Base-by-base conservation (phyloP, 2,888 invertebrate species). In the Athalia circularis region DNA sequence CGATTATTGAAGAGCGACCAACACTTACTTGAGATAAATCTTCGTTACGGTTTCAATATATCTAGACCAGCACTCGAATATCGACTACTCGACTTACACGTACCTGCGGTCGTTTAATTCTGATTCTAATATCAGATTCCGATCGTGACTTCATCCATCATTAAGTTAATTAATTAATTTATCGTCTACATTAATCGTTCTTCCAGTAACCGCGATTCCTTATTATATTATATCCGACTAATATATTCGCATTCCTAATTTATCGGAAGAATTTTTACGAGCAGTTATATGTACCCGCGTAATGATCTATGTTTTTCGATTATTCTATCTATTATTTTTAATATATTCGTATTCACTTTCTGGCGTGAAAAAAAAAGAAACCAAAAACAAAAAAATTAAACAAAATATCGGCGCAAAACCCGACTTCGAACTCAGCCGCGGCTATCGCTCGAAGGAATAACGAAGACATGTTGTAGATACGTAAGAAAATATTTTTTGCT, bases 11-110 rank as follows among this genome's bases (percentile, higher is more conserved):
- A 68, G 68, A 68, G 29, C 59, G 68, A 43, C 50, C 50, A 68
- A 68, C 68, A 68, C 68, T 50, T 68, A 29, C 52, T 64, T n/a
- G 70, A 57, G 59, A 72, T 72, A 72, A 72, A 72, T 72, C 70
- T 72, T 59, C 47, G 45, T 59, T 72, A 72, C n/a, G 45, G 45
- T 45, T 47, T 8, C 54, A 9, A n/a, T n/a, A n/a, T 54, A 54
- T 54, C n/a, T 4, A n/a, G 9, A 54, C 7, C 11, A 4, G 48
- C 65, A 65, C 48, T 65, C 13, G 48, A 65, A 29, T 68, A 29
- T 29, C 29, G 29, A 29, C n/a, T 52, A 68, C 29, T 50, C 11
- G 9, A 6, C 15, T 52, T 29, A 29, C 29, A 11, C 15, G 52
- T 13, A 15, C 52, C n/a, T n/a, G 50, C 50, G 52, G 29, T 29